phyloP scores from a whole-genome alignment of 2,888 invertebrate species.

The Tetragonisca angustula region DNA sequence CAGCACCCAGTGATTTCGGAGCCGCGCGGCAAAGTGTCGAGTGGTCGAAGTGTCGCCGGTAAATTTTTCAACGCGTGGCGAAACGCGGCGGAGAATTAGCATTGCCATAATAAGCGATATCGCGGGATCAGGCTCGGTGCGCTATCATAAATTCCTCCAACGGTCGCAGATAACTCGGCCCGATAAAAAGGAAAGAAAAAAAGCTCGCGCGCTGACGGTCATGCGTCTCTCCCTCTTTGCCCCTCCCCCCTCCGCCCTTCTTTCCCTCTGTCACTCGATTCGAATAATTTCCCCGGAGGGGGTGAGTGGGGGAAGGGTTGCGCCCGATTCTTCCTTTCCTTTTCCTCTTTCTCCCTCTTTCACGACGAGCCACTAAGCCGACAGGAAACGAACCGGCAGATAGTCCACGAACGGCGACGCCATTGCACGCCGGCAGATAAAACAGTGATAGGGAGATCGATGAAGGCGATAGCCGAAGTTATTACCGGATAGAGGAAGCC shows the following conservation, averaged over 20 bases:
- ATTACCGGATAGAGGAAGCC: conserved; percentile 84
- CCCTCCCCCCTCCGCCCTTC: neutral
- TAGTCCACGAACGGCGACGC: conserved; percentile 80
- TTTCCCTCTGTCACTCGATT: conserved; percentile 19
- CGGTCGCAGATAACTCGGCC: conserved; percentile 31
- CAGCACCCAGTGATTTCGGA: neutral
- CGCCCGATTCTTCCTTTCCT: neutral
- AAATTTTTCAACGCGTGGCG: conserved; percentile 17
- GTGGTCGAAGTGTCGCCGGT: neutral
- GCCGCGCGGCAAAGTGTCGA: neutral
- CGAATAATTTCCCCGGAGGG: conserved; percentile 33
- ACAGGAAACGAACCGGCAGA: conserved; percentile 63
- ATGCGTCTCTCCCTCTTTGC: neutral
- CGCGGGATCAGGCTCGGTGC: conserved; percentile 21
- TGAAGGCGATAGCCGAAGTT: conserved; percentile 83
- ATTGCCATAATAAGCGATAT: conserved; percentile 44
- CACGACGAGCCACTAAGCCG: conserved; percentile 49
- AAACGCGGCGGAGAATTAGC: conserved; percentile 41
- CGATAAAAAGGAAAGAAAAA: conserved; percentile 29
- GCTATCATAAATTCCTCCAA: conserved; percentile 46
- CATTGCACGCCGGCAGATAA: conserved; percentile 81
- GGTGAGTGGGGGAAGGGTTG: neutral
- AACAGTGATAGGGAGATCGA: conserved; percentile 84
- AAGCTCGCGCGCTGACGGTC: conserved; percentile 16
- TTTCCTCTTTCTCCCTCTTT: neutral